phyloP scores from a whole-genome alignment of 1,140 invertebrate genomes.

The Hydropsyche tenuis region DNA sequence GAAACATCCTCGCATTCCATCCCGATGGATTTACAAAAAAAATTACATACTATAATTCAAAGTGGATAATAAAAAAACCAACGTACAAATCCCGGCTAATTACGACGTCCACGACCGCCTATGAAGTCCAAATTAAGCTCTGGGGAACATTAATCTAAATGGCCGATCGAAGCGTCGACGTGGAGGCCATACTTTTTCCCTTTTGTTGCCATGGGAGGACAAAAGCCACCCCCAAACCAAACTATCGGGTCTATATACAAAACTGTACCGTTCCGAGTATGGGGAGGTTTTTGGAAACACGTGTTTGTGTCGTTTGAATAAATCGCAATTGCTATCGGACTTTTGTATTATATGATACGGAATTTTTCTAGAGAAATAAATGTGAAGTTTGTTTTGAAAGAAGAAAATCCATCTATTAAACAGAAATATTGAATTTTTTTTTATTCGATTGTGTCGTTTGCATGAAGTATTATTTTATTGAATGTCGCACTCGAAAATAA shows the following conservation, averaged over 20 bases:
- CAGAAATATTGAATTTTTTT: too few relatives aligned
- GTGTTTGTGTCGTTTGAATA: constrained; percentile 26
- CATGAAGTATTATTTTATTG: too few relatives aligned
- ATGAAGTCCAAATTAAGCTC: constrained; percentile 6
- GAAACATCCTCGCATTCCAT: too few relatives aligned
- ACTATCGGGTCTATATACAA: neutral
- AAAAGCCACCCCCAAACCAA: constrained; percentile 2
- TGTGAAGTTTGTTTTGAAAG: too few relatives aligned
- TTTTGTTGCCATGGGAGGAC: neutral
- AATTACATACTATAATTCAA: too few relatives aligned
- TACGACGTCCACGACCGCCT: neutral
- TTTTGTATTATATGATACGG: too few relatives aligned
- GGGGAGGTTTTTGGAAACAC: constrained; percentile 2
- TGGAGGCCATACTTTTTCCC: constrained; percentile 16
- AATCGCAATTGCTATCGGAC: neutral
- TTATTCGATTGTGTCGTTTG: too few relatives aligned
- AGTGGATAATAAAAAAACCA: neutral
- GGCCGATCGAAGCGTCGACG: neutral
- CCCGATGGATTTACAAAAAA: too few relatives aligned
- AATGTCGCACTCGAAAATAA: too few relatives aligned
- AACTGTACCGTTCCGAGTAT: neutral
- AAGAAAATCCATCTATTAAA: too few relatives aligned
- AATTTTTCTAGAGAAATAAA: too few relatives aligned
- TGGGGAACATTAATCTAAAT: neutral
- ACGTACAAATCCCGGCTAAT: constrained; percentile 4